Evolutionary conservation across 2,888 invertebrate genomes (phyloP), one percentile per base, ranked within the genome.

Genomic region (Hydrotaea cyrtoneurina): DNA sequence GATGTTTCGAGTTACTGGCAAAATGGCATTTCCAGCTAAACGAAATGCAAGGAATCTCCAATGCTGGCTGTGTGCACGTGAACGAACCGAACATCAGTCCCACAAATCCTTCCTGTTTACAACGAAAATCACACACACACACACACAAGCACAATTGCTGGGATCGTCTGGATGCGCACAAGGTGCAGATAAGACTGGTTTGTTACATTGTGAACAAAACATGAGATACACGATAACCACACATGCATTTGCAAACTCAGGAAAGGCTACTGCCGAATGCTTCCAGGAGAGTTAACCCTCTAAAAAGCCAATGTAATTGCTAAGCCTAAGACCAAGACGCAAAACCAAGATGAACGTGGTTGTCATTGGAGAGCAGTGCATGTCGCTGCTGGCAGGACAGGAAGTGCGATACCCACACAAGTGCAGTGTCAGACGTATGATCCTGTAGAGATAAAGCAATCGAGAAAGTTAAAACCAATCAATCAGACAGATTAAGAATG

Each of bases 141-240:
- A 59, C 23, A 57, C 57, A 57, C 4, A 15, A 0, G 59, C 23
- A 15, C 59, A 3, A 21, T 3, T 46, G 15, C 46, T 59, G 15
- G 23, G 7, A 11, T 59, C 59, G 59, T 23, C 15, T 59, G 26
- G 59, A 15, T 26, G 59, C 23, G 15, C 59, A 26, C 59, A 23
- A 26, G 46, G 43, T 23, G 53, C 31, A 53, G 71, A 71, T 71
- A 71, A 71, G 50, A 71, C 71, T 71, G 26, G n/a, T 53, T 71
- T n/a, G 71, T 31, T 71, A 53, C 19, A 26, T 26, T 26, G 69
- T 23, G 69, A 1, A 46, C 15, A 59, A 4, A 59, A 59, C 59
- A 59, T 26, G 23, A 59, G 23, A 59, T 59, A 59, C 59, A 21
- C 7, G 69, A 50, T 50, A 23, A 50, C 15, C 43, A 69, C 66